Evolutionary conservation across 2,113 vertebrate species (phyloP), one percentile per base, ranked within the genome.

Genomic region (Lates calcarifer): DNA sequence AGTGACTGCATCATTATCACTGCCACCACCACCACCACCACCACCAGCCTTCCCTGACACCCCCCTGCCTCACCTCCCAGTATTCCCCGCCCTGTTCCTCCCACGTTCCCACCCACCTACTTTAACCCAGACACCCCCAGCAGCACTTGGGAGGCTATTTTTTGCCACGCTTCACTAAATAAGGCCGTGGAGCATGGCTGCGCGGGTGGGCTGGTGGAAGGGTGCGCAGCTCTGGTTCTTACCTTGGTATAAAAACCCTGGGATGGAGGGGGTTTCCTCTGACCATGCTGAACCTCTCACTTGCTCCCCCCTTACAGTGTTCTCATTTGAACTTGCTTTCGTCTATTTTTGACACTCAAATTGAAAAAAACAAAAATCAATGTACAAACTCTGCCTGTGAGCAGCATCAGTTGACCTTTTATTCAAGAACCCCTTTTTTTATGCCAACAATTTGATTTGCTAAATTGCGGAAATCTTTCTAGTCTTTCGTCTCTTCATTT

Each of bases 151-250:
- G 92, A 88, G 95, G 95, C 97, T 98, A 98, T 99, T 98, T 98
- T 97, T 98, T 97, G 96, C 96, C 95, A 91, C 91, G 95, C 95
- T 95, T 97, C 96, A 96, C 98, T 99, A 98, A 98, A 99, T 98
- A 98, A 97, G 97, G 97, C 95, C 93, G 96, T 90, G 90, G 81
- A 88, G 73, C 87, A 81, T 41, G 88, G 84, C 87, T 41, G 55
- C 20, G 66, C 20, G 56, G 86, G 87, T 31, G 68, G 86, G 83
- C 63, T 14, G 76, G 60, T 56, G 90, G 90, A 91, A 87, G 87
- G 79, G 81, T 83, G 85, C 85, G 90, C 62, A 91, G 94, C 93
- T 95, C 85, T 87, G 89, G 94, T 94, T 95, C 94, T 95, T 95
- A 94, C 90, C 94, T 87, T 95, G 91, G 95, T 97, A 98, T 98